Evolutionary conservation across 2,888 invertebrate genomes (phyloP), one percentile per base, ranked within the genome.

Genomic region (Pollenia labialis): DNA sequence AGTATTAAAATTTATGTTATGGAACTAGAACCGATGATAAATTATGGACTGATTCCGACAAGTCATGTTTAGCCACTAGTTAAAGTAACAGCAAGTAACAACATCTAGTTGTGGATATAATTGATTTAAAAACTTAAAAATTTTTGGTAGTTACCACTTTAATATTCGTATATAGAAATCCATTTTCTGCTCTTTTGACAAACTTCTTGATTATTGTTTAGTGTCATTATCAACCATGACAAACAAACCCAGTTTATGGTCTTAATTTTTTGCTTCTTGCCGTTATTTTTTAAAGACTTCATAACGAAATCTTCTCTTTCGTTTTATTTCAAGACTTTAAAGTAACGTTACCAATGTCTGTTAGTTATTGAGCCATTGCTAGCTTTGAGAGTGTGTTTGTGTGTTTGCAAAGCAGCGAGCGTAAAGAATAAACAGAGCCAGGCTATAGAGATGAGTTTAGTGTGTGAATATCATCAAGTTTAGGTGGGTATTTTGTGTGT

Each of bases 171-270:
- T 32, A 32, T 32, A 32, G 32, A 32, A 32, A 32, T 56, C 23
- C 16, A 52, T 52, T 64, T 11, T 64, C 18, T 46, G 32, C 64
- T 64, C 42, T 18, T 46, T 40, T 79, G 68, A 56, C 68, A 79
- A 77, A 77, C 56, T 77, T 66, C 66, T 68, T 66, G 66, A 56
- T 58, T 66, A 54, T 77, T 68, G 66, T 66, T 58, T 16, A 48
- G 68, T 68, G 32, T 68, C 68, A 68, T 76, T 74, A 74, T 58
- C 48, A 60, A 48, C 18, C 60, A 79, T 50, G 62, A 69, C 60
- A 60, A 50, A 48, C 11, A 54, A 10, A 8, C 16, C 23, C 23
- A 14, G 44, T 42, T 8, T 4, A 4, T 42, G 3, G 7, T 16
- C 44, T 42, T 16, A 42, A 42, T 44, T 23, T 62, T 14, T 14